Base-by-base conservation (phyloP, 2,797 vertebrate species). In the Cynopterus sphinx region DNA sequence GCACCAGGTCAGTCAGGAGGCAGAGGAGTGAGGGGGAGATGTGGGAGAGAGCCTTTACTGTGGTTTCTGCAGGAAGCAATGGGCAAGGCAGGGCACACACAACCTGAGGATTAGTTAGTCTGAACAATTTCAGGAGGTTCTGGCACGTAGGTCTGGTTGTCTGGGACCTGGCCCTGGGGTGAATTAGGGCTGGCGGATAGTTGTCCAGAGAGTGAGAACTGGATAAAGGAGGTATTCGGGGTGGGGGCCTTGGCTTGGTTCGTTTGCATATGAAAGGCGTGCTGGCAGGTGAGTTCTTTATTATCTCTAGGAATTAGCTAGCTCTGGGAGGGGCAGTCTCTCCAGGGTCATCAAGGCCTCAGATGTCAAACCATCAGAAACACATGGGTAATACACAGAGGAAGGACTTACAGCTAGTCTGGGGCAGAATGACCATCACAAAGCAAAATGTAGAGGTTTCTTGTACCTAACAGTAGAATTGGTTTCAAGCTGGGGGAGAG, bases 361-460 rank as follows among this genome's bases (percentile, higher is more conserved):
- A 59, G 33, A 43, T 57, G 2, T 68, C 43, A 90, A 90, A 79
- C 51, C 24, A n/a, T 33, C 43, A 57, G 71, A 84, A 95, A 75
- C 12, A 55, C 0, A 2, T 28, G 10, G 24, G 68, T 68, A 75
- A 63, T 74, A 51, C 9, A 26, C 16, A 79, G n/a, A 73, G 24
- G 26, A 79, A 65, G n/a, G 61, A 59, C 55, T 63, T 22, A 46
- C 2, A 4, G 6, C 22, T 67, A 6, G 1, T 22, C 49, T 61
- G 11, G 63, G 15, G n/a, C 41, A 90, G 68, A 73, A 74, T 31
- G 57, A 53, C n/a, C 19, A 55, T 9, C 6, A 41, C 33, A 87
- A 87, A 81, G 31, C 22, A 81, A 93, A 95, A 39, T 5, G 43
- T 12, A 67, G 81, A 78, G 5, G 8, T 67, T 94, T 93, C 87